A percentile compares a stretch with the other conserved stretches of the same genome.
Evolutionary conservation across 2,888 invertebrate species (phyloP).

Genomic region (Exocentrus adspersus): DNA sequence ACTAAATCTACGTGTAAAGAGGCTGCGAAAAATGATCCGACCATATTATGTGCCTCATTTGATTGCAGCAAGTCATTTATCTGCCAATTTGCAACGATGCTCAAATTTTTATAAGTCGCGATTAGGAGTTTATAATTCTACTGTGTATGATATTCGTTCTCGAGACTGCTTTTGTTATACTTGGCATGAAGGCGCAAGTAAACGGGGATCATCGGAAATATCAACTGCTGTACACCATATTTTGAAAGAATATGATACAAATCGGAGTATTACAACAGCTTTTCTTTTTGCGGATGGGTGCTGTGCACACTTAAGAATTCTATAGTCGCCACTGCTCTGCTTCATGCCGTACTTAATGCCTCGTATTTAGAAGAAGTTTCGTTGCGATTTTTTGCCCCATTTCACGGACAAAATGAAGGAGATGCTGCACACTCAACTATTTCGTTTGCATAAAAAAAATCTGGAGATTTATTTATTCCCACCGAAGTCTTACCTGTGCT

Average conservation of each 20-base stretch:
- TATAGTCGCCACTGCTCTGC: neutral
- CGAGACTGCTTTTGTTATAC: slow-evolving; percentile 24
- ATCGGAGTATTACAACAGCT: neutral
- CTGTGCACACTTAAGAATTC: neutral
- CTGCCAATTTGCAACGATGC: slow-evolving; percentile 14
- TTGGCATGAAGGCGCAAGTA: slow-evolving; percentile 20
- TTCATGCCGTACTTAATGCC: neutral
- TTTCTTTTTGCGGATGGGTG: neutral
- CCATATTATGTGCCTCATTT: neutral
- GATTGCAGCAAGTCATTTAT: slow-evolving; percentile 8
- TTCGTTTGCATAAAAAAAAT: slow-evolving; percentile 15
- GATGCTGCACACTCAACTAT: slow-evolving; percentile 29
- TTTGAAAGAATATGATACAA: slow-evolving; percentile 4
- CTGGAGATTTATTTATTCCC: slow-evolving; percentile 24
- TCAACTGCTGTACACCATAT: slow-evolving; percentile 6
- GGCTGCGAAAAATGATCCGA: neutral
- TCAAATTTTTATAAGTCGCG: slow-evolving; percentile 18
- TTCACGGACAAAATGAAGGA: slow-evolving; percentile 27
- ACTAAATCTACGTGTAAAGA: neutral
- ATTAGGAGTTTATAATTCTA: slow-evolving; percentile 21
- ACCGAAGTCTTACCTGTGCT: slow-evolving; percentile 22
- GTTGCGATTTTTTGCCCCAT: slow-evolving; percentile 12
- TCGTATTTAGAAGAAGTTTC: neutral
- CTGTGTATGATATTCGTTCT: slow-evolving; percentile 19
- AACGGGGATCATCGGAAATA: slow-evolving; percentile 23